A percentile compares a stretch with the other conserved stretches of the same genome.
Conservation (phyloP, 2,888 invertebrate genomes). For the Antheraea yamamai region DNA sequence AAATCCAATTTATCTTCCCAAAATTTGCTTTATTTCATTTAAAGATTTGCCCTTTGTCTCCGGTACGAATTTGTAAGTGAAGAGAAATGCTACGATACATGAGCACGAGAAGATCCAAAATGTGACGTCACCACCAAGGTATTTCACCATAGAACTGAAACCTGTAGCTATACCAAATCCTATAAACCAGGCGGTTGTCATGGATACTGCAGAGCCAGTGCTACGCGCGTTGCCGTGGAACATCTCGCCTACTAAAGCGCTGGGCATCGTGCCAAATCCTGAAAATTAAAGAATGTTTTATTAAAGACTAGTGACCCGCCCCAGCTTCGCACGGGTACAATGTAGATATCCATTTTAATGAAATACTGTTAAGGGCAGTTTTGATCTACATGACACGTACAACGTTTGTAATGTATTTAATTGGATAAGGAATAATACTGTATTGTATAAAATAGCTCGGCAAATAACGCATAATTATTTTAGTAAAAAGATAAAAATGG, state of each 20-base stretch:
- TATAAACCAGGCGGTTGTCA: constrained; percentile 51
- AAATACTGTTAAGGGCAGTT: too few relatives aligned
- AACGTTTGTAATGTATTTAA: too few relatives aligned
- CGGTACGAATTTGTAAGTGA: constrained; percentile 47
- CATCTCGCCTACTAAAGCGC: constrained; percentile 50
- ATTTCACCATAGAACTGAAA: constrained; percentile 42
- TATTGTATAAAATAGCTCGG: too few relatives aligned
- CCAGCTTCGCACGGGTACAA: too few relatives aligned
- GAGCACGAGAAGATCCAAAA: constrained; percentile 47
- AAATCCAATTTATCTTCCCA: background rate
- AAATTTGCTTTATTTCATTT: constrained; percentile 37
- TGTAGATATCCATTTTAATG: too few relatives aligned
- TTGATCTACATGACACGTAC: too few relatives aligned
- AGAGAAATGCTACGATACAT: constrained; percentile 42
- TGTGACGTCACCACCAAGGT: constrained; percentile 47
- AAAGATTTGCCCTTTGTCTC: constrained; percentile 51
- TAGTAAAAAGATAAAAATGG: too few relatives aligned
- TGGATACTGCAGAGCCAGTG: constrained; percentile 48
- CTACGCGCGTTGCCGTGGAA: constrained; percentile 47
- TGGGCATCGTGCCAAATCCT: constrained; percentile 55
- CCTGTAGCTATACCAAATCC: constrained; percentile 48
- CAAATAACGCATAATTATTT: too few relatives aligned
- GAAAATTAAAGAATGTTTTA: constrained; percentile 13
- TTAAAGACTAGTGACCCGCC: too few relatives aligned
- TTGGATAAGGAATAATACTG: too few relatives aligned